These are phyloP conservation scores for Actinostola sp. DNA, from an alignment of 92 coral and sea anemone genomes.

Conservation along the genomic window DNA sequence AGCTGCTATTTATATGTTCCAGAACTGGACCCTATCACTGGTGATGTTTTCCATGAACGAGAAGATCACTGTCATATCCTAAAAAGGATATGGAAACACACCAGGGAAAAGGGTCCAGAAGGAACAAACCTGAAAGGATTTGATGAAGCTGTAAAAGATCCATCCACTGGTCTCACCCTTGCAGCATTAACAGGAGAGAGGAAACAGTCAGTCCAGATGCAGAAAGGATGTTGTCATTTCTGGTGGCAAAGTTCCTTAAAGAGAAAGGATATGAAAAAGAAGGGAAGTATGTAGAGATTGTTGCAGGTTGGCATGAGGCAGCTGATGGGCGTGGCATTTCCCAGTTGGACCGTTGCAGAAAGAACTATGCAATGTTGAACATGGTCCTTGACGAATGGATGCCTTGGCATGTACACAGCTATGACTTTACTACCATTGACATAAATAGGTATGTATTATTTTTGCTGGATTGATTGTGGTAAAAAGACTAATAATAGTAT, in stretches of 20 bases:
- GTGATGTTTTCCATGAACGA: constrained; percentile 45
- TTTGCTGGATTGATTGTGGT: not conserved
- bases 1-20: constrained; percentile 36
- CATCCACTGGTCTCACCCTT: constrained; percentile 56
- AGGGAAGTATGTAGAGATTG: constrained; percentile 43
- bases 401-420: constrained; percentile 61
- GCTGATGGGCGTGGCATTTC: constrained; percentile 73
- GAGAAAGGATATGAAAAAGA: constrained; percentile 48
- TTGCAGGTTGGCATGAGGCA: constrained; percentile 83
- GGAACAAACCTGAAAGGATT: constrained; percentile 51
- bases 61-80: constrained; percentile 64
- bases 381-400: constrained; percentile 79
- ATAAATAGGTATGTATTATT: constrained; percentile 56
- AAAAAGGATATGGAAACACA: constrained; percentile 44
- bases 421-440: constrained; percentile 70
- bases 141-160: constrained; percentile 55
- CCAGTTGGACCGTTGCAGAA: constrained; percentile 57
- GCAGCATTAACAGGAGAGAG: constrained; percentile 64
- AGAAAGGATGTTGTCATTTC: constrained; percentile 59
- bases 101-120: constrained; percentile 45
- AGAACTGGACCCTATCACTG: constrained; percentile 46
- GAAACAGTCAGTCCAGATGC: constrained; percentile 70
- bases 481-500: not conserved
- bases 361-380: constrained; percentile 71
- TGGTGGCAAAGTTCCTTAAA: constrained; percentile 44